A percentile compares a stretch with the other conserved stretches of the same genome.
Conservation (phyloP, 2,113 vertebrate genomes). For the Pomatorhinus ruficollis region DNA sequence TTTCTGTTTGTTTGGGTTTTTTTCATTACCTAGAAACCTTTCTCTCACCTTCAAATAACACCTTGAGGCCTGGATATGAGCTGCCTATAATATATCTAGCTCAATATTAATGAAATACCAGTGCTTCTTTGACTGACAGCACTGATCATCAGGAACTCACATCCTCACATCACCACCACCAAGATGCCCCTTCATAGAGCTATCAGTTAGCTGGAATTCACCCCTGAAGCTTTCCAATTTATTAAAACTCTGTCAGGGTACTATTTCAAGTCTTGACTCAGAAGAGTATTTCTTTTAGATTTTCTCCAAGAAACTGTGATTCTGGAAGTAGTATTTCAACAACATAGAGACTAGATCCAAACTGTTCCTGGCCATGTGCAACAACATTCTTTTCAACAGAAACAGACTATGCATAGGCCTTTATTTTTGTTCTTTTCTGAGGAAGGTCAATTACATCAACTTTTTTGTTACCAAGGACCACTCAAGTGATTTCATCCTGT, state of each 20-base stretch:
- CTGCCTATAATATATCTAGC: neutral
- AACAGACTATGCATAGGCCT: neutral
- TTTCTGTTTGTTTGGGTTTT: neutral
- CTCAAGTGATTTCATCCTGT: neutral
- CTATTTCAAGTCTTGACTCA: neutral
- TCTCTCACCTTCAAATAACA: neutral
- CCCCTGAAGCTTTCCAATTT: neutral
- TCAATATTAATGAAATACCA: neutral
- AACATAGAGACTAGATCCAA: neutral
- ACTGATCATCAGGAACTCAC: neutral
- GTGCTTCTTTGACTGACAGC: neutral
- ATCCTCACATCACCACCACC: rapidly evolving
- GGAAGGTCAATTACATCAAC: neutral
- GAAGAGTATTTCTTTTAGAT: neutral
- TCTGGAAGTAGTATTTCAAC: neutral
- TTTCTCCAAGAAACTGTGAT: neutral
- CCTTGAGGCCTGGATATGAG: neutral
- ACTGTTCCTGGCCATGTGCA: neutral
- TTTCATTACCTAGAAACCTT: neutral
- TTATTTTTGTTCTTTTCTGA: neutral
- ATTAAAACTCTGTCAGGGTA: neutral
- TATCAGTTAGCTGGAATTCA: neutral
- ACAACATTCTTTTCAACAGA: neutral
- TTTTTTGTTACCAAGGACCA: neutral
- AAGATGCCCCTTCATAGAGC: rapidly evolving